Base-by-base conservation (phyloP, 1,140 invertebrate genomes). In the Drosophila navojoa region DNA sequence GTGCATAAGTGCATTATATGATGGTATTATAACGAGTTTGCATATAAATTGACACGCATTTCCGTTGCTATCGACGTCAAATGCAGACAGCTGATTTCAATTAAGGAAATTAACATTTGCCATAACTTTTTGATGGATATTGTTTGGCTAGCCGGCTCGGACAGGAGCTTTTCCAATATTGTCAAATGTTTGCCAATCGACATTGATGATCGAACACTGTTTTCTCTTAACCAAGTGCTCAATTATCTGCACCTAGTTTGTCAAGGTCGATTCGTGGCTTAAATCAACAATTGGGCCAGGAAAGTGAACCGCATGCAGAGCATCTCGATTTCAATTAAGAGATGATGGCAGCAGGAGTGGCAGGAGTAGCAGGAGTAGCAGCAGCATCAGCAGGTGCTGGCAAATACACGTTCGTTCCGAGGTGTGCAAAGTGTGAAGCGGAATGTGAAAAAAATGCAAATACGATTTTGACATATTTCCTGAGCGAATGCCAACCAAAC, bases 401-500 rank as follows among this genome's bases (percentile, higher is more conserved):
- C 42, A 69, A 69, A 62, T 50, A 45, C 35, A 64, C 49, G 47
- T 59, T 38, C 49, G 47, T 59, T 38, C 11, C 52, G 38, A 15
- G 16, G 47, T 1, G 9, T 38, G 4, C 25, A 4, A 47, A 35
- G 29, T 50, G 44, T 11, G 35, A 54, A 53, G 0, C 22, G 40
- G 53, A 42, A 67, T 27, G 49, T 27, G 42, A 53, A 62, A 62
- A 45, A 68, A 74, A 85, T 79, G 81, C 77, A 85, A 85, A 81
- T 77, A 81, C 55, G 69, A 63, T 71, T 84, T 85, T 85, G 81
- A 85, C 70, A 77, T 71, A 77, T 84, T 77, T 85, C 66, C 62
- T 64, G 58, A 64, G 19, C 50, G 50, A 81, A 10, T 40, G 69
- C 45, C 32, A 63, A 40, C 54, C 45, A 60, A 38, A 52, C 58